Conservation (phyloP, 2,888 invertebrate species). For the Sinohyriopsis cumingii region DNA sequence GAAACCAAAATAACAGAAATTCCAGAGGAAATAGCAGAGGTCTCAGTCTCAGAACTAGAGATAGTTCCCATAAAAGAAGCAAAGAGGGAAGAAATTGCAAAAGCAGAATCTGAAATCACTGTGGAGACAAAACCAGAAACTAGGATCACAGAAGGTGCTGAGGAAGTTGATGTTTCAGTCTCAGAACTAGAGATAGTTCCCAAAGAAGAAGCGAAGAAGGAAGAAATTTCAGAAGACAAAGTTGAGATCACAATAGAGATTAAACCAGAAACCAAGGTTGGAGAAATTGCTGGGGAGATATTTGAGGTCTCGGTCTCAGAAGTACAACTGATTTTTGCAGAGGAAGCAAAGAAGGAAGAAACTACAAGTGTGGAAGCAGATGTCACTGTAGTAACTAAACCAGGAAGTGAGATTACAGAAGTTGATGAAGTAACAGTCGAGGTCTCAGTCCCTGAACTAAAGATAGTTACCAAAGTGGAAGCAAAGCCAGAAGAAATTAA, state of each 20-base stretch:
- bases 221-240: conserved; percentile 14
- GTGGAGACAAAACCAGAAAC: conserved; percentile 5
- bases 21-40: conserved; percentile 8
- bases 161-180: conserved; percentile 4
- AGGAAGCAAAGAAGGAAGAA: conserved; percentile 10
- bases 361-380: conserved; percentile 9
- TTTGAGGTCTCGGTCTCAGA: conserved; percentile 8
- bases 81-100: conserved; percentile 10
- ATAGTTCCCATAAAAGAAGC: conserved; percentile 2
- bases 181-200: conserved; percentile 6
- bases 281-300: conserved; percentile 7
- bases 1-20: conserved; percentile 9
- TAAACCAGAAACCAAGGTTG: conserved; percentile 4
- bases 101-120: conserved; percentile 4
- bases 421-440: conserved; percentile 6
- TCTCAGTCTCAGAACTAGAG: conserved; percentile 4
- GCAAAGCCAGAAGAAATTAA: conserved; percentile 11
- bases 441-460: conserved; percentile 6
- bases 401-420: conserved; percentile 19
- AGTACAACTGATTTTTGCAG: conserved; percentile 1
- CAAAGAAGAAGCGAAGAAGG: conserved; percentile 7
- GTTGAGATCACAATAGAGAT: conserved; percentile 1
- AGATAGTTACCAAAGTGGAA: conserved; percentile 1
- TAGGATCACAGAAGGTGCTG: conserved; percentile 5
- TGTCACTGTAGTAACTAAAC: conserved; percentile 26